Base-by-base conservation (phyloP, 53 echinoderm and acorn worm genomes). In the Hippasteria phrygiana region DNA sequence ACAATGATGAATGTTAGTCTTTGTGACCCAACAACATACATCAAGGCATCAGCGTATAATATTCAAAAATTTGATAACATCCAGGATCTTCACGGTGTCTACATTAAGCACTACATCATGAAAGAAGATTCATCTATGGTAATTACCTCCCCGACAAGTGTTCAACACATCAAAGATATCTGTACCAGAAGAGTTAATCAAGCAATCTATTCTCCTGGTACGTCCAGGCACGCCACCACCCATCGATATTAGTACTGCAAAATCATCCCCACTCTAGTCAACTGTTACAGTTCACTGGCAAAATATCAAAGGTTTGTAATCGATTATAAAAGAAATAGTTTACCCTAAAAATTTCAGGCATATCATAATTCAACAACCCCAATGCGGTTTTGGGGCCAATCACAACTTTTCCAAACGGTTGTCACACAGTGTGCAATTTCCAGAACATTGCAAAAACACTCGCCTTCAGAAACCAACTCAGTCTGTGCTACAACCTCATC, bases 321-420 rank as follows among this genome's bases (percentile, higher is more conserved):
- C 4, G 3, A 2, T 64, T 31, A 64, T 31, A 56, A 3, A 56
- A 56, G n/a, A n/a, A n/a, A n/a, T n/a, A n/a, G n/a, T n/a, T n/a
- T n/a, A n/a, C n/a, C n/a, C n/a, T n/a, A n/a, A n/a, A n/a, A n/a
- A n/a, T n/a, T n/a, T n/a, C n/a, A n/a, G n/a, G n/a, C n/a, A n/a
- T n/a, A n/a, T n/a, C n/a, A n/a, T n/a, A n/a, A n/a, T n/a, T n/a
- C n/a, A n/a, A n/a, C n/a, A n/a, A n/a, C n/a, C n/a, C n/a, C n/a
- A n/a, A n/a, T n/a, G n/a, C n/a, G n/a, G 93, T 12, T 90, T 93
- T 63, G 93, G 87, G 28, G 93, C 93, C 14, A 74, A 74, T 2
- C 90, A 93, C 27, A 88, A 90, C 37, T 81, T 65, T 41, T 86
- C 85, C 2, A 93, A 70, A 22, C 33, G 90, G 31, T 45, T 93